Conservation (phyloP, 2,113 vertebrate genomes). For the Sebastes fasciatus region DNA sequence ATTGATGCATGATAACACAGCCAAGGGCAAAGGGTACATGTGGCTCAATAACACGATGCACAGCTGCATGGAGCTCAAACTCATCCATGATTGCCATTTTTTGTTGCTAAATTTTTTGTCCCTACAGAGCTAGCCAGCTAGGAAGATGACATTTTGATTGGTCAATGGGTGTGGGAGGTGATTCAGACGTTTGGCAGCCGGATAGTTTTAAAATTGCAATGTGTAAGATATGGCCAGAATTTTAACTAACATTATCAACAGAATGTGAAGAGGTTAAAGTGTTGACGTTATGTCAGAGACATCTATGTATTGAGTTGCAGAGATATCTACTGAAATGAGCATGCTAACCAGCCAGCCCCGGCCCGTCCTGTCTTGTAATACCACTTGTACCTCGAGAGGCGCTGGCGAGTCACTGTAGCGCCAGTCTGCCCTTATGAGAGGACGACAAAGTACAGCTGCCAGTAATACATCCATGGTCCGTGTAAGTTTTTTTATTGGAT, state of each 20-base stretch:
- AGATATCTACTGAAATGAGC: neutral
- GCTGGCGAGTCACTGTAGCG: neutral
- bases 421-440: neutral
- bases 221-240: neutral
- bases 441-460: neutral
- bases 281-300: neutral
- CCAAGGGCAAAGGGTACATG: slow-evolving; percentile 7
- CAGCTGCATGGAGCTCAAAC: neutral
- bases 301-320: neutral
- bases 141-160: neutral
- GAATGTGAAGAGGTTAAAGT: neutral
- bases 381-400: neutral
- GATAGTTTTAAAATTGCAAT: neutral
- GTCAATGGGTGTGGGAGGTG: neutral
- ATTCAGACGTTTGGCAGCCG: neutral
- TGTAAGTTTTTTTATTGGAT: neutral
- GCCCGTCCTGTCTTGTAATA: neutral
- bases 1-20: neutral
- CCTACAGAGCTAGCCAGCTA: neutral
- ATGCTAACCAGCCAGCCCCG: neutral
- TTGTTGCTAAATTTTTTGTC: neutral
- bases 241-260: neutral
- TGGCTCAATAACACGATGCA: slow-evolving; percentile 1
- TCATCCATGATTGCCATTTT: neutral
- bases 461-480: neutral